Conservation (phyloP, 2,797 vertebrate species). For the Meriones psammophilus region DNA sequence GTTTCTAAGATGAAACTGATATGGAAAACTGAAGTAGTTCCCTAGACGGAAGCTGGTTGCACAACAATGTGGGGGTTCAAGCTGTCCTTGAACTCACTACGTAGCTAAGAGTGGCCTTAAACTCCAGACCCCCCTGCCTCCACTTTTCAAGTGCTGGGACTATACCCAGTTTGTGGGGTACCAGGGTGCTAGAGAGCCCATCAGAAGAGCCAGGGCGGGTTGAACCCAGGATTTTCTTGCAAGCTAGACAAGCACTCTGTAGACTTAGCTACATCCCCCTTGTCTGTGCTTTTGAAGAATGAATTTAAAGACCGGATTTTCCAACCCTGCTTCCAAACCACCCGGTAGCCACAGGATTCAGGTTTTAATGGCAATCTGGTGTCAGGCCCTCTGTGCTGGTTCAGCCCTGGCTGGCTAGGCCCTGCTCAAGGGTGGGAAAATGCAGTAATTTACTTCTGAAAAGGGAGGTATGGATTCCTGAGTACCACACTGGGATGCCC, state of each 20-base stretch:
- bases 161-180: neutral
- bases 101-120: neutral
- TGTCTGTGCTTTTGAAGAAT: neutral
- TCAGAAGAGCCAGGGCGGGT: neutral
- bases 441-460: neutral
- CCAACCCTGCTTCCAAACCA: neutral
- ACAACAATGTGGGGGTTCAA: neutral
- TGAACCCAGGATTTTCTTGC: neutral
- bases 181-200: neutral
- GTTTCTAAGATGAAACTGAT: neutral
- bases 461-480: neutral
- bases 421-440: neutral
- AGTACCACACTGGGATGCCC: neutral
- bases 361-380: neutral
- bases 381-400: neutral
- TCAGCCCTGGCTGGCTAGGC: neutral
- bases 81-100: neutral
- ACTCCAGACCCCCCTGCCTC: neutral
- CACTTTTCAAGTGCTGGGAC: neutral
- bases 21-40: neutral
- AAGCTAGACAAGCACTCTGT: neutral
- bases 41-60: neutral
- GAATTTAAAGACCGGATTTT: neutral
- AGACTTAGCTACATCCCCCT: neutral
- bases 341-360: neutral